Evolutionary conservation across 2,888 invertebrate genomes (phyloP).

Genomic region (Microlaimidae sp.): DNA sequence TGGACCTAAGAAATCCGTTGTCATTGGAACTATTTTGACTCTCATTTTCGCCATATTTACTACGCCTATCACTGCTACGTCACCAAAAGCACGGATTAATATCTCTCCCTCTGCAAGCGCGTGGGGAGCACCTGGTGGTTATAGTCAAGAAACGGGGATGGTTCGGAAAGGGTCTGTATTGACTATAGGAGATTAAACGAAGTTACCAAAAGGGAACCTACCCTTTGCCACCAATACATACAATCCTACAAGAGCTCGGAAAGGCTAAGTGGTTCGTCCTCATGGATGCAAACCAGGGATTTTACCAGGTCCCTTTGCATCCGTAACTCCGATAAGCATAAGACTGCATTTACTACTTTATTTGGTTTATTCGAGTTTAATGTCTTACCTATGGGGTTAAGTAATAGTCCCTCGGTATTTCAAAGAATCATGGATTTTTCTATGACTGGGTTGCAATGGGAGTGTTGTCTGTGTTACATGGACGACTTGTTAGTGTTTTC

Average conservation of each 20-base stretch:
- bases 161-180: background rate
- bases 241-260: background rate
- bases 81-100: slow-evolving; percentile 4
- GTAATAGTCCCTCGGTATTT: background rate
- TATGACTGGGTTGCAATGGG: background rate
- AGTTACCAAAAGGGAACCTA: background rate
- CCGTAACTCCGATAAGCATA: background rate
- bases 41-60: too few species aligned
- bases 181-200: slow-evolving; percentile 3
- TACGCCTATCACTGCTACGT: too few species aligned
- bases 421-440: slow-evolving; percentile 1
- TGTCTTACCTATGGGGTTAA: background rate
- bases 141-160: background rate
- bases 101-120: background rate
- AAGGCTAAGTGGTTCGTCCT: background rate
- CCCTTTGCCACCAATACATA: background rate
- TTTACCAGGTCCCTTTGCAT: background rate
- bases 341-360: background rate
- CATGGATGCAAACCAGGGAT: too few species aligned
- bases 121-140: background rate
- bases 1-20: too few species aligned
- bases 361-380: background rate
- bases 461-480: slow-evolving; percentile 15
- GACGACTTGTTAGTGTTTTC: slow-evolving; percentile 17
- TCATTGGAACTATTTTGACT: too few species aligned